These are phyloP conservation scores for Amphilophus citrinellus DNA, from an alignment of 2,113 vertebrate genomes.

Conservation along the genomic window DNA sequence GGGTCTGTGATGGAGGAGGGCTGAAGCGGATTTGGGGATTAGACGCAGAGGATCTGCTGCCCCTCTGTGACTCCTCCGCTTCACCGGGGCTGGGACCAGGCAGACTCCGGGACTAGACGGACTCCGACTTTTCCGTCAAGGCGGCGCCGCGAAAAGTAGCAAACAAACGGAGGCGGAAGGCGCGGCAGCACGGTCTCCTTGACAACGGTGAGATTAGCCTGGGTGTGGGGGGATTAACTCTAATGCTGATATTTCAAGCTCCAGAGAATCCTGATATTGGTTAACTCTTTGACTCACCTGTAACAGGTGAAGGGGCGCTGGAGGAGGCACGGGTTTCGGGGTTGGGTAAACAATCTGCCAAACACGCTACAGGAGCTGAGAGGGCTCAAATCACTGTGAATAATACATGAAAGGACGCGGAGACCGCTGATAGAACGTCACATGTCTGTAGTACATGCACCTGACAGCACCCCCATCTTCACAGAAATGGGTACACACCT, in stretches of 20 bases:
- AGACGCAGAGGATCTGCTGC: not conserved
- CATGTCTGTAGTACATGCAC: not conserved
- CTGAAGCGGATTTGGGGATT: conserved; percentile 52
- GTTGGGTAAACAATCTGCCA: too few species aligned
- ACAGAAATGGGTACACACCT: not conserved
- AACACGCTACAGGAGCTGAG: not conserved
- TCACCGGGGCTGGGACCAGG: not conserved
- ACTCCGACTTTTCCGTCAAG: not conserved
- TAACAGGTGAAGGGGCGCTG: not conserved
- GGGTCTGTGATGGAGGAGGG: not conserved
- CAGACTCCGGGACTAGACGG: not conserved
- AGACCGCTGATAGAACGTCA: not conserved
- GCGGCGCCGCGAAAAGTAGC: not conserved
- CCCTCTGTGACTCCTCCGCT: not conserved
- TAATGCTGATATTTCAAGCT: not conserved
- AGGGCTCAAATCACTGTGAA: not conserved
- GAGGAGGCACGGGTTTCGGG: too few species aligned
- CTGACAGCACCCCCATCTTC: too few species aligned
- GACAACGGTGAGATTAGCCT: conserved; percentile 56
- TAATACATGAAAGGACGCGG: not conserved
- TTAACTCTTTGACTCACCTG: not conserved
- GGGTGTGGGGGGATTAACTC: not conserved
- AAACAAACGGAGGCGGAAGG: not conserved
- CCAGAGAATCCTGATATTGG: not conserved
- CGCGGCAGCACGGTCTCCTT: conserved; percentile 52